Conservation (phyloP, 2,888 invertebrate genomes). For the Steinernema hermaphroditum region DNA sequence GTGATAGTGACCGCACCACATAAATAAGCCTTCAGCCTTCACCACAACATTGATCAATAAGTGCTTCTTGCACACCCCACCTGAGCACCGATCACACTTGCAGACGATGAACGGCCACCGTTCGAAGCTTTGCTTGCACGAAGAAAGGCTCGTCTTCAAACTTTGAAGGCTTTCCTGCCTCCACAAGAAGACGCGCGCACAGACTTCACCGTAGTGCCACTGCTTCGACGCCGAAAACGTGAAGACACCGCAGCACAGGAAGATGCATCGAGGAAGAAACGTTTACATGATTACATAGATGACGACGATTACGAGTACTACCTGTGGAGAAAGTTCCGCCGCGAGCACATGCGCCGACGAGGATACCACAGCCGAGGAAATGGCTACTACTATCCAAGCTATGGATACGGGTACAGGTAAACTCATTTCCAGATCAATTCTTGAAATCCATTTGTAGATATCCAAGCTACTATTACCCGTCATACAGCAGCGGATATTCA, state of each 20-base stretch:
- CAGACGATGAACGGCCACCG: not conserved
- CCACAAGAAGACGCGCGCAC: not conserved
- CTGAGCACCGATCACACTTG: constrained; percentile 12
- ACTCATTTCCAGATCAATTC: no score
- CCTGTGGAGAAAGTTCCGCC: constrained; percentile 10
- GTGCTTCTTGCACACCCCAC: no score
- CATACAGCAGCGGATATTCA: not conserved
- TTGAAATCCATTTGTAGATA: not conserved
- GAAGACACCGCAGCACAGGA: not conserved
- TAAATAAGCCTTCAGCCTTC: no score
- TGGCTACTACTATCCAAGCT: constrained; percentile 9
- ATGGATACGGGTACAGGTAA: not conserved
- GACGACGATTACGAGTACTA: constrained; percentile 28
- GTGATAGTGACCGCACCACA: no score
- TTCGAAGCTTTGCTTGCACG: constrained; percentile 13
- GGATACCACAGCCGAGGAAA: not conserved
- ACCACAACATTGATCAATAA: no score
- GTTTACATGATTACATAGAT: constrained; percentile 11
- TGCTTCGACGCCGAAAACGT: constrained; percentile 1
- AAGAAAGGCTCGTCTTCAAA: not conserved
- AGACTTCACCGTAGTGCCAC: not conserved
- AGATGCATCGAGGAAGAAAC: not conserved
- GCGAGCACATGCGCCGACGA: not conserved
- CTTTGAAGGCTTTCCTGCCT: constrained; percentile 11
- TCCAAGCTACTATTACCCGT: constrained; percentile 18